These are phyloP conservation scores for Cetonia aurata DNA, from an alignment of 2,888 invertebrate genomes.

Conservation along the genomic window DNA sequence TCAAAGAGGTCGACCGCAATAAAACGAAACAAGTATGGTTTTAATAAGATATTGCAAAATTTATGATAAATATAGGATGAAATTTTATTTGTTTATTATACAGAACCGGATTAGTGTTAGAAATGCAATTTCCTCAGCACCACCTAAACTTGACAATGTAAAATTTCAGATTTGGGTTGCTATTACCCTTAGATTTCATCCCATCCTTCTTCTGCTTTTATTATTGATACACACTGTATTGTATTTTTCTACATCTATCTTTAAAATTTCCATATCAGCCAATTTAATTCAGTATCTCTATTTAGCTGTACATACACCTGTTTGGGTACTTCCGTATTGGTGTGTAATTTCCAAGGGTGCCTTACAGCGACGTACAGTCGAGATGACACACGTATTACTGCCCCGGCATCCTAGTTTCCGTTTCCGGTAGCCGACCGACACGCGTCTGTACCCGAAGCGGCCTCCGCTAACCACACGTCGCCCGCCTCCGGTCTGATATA, in stretches of 20 bases:
- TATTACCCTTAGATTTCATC: too few relatives aligned
- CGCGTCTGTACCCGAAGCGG: not conserved
- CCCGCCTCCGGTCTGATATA: conserved; percentile 48
- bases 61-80: too few relatives aligned
- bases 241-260: conserved; percentile 39
- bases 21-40: too few relatives aligned
- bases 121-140: too few relatives aligned
- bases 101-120: too few relatives aligned
- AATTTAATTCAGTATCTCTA: too few relatives aligned
- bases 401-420: conserved; percentile 48
- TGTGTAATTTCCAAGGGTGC: conserved; percentile 41
- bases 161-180: too few relatives aligned
- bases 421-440: conserved; percentile 39
- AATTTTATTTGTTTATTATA: too few relatives aligned
- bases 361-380: conserved; percentile 42
- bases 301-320: too few relatives aligned
- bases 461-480: conserved; percentile 44
- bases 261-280: not conserved
- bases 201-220: not conserved
- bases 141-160: too few relatives aligned
- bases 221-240: conserved; percentile 29
- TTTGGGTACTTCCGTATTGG: conserved; percentile 1
- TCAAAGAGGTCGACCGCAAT: too few relatives aligned
- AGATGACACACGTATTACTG: conserved; percentile 49
- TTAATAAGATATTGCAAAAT: too few relatives aligned